Evolutionary conservation across 2,888 invertebrate genomes (phyloP), one percentile per base, ranked within the genome.

Genomic region (Dasysyrphus tricinctus): DNA sequence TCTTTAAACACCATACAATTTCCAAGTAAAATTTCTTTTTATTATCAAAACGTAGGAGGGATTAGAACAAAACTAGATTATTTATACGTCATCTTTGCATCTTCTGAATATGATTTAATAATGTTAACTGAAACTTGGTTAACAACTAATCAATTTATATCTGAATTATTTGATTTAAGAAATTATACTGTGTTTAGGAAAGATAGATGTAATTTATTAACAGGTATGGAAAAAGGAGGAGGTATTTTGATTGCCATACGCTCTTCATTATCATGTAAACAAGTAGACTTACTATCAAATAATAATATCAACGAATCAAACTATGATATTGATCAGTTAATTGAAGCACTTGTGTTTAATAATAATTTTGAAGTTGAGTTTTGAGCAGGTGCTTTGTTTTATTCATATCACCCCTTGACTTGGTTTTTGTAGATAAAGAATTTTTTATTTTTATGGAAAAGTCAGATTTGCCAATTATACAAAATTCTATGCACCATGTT

Each of bases 121-220:
- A 34, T 57, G 29, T 57, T 57, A 34, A 57, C 57, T 3, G 57
- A 34, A 57, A 57, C 57, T 29, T 57, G 57, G 32, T 37, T 57
- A 7, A 57, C 29, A 16, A 11, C 14, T 57, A 57, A 32, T 34
- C 57, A 57, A 32, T 37, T 57, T 9, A 32, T 12, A 11, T 57
- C 57, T n/a, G 57, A 57, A 34, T 32, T 57, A n/a, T 57, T 29
- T 37, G n/a, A 34, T 32, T 57, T 14, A 34, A 57, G 8, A 7
- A 32, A 34, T 8, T 57, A 57, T 34, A 57, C n/a, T 3, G 57
- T 57, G 1, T 37, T 57, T 32, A 57, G 57, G 14, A 57, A 57
- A 57, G 32, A 57, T 57, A 29, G 57, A 34, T 57, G 57, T 34
- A 57, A 57, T 32, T 7, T 57, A 8, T 32, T n/a, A 32, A 57